phyloP scores from a whole-genome alignment of 2,888 invertebrate genomes.

The Cepaea hortensis region DNA sequence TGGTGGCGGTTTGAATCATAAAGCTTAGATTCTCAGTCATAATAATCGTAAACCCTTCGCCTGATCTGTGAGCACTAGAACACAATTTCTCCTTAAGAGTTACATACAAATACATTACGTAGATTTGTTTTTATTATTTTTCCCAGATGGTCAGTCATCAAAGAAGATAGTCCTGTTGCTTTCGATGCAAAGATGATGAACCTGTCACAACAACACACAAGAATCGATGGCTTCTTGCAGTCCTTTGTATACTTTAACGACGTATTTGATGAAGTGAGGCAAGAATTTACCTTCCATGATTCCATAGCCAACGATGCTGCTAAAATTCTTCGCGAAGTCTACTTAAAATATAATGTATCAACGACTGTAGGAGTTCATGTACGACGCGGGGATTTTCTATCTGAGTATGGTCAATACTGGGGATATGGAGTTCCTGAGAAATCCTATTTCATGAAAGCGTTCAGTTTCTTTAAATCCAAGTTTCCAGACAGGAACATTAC shows the following conservation, averaged over 20 bases:
- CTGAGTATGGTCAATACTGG: neutral
- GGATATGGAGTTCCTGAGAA: neutral
- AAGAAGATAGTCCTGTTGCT: neutral
- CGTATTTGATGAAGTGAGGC: neutral
- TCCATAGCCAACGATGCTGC: neutral
- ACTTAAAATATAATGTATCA: neutral
- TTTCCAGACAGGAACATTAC: neutral
- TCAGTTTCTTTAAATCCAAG: constrained; percentile 5
- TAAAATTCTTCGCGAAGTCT: neutral
- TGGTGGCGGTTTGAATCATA: too few species aligned
- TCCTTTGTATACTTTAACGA: too few species aligned
- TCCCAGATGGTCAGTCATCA: neutral
- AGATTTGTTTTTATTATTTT: neutral
- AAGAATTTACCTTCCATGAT: neutral
- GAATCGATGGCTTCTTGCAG: too few species aligned
- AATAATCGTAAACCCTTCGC: too few species aligned
- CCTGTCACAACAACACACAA: neutral
- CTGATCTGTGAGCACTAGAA: too few species aligned
- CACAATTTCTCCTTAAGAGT: too few species aligned
- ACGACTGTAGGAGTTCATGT: constrained; percentile 28
- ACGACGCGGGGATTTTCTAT: constrained; percentile 4
- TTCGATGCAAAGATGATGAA: constrained; percentile 3
- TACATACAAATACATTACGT: too few species aligned
- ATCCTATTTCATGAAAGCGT: constrained; percentile 31
- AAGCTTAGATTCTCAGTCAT: too few species aligned